Conservation (phyloP, 2,797 vertebrate species). For the Ammospiza maritima region DNA sequence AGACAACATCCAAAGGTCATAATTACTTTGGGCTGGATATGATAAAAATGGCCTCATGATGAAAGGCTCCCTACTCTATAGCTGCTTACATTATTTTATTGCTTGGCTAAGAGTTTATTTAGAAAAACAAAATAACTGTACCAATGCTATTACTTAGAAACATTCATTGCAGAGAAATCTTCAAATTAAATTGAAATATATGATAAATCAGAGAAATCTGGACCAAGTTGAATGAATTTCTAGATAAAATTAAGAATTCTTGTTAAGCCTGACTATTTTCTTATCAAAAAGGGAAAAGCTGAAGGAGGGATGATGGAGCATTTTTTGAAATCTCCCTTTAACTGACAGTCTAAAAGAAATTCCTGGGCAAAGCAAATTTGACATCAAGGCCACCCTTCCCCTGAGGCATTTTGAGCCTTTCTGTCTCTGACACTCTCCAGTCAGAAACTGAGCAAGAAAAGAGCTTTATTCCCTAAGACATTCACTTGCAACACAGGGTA, state of each 20-base stretch:
- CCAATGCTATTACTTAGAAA: not conserved
- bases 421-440: not conserved
- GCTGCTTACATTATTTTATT: not conserved
- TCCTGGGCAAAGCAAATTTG: not conserved
- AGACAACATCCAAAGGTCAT: not conserved
- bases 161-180: not conserved
- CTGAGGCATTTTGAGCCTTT: not conserved
- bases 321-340: not conserved
- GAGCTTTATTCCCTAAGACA: not conserved
- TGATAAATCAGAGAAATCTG: not conserved
- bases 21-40: not conserved
- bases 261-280: not conserved
- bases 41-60: not conserved
- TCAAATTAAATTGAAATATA: not conserved
- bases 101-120: not conserved
- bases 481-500: not conserved
- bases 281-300: not conserved
- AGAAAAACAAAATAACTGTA: not conserved
- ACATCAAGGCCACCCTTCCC: not conserved
- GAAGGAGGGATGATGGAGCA: rapidly evolving
- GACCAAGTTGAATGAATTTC: not conserved
- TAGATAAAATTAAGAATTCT: not conserved
- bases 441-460: not conserved
- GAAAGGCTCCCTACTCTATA: not conserved
- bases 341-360: not conserved